Conservation (phyloP, 2,113 vertebrate genomes). For the Macaca fascicularis region DNA sequence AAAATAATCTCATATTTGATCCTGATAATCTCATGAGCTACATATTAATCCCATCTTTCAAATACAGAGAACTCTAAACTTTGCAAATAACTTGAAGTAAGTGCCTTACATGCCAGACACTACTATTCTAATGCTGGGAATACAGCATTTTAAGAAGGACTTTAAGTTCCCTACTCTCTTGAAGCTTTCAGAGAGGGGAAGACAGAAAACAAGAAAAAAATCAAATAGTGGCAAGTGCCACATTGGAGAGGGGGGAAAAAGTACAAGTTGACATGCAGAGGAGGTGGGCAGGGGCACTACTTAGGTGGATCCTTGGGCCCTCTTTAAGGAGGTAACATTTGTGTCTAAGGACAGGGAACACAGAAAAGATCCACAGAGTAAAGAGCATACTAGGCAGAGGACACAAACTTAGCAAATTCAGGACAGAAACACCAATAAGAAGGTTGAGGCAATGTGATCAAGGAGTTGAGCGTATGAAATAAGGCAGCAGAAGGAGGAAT, state of each 20-base stretch:
- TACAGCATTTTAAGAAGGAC: background rate
- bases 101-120: background rate
- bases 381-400: background rate
- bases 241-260: background rate
- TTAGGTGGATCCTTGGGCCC: background rate
- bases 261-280: background rate
- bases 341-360: background rate
- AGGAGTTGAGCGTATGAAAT: background rate
- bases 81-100: background rate
- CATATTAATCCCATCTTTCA: background rate
- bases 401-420: background rate
- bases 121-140: background rate
- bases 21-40: background rate
- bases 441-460: background rate
- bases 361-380: background rate
- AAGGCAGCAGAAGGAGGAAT: background rate
- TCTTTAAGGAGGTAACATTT: background rate
- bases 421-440: background rate
- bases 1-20: background rate
- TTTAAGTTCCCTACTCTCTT: background rate
- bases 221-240: background rate
- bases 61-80: background rate
- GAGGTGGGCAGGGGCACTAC: background rate
- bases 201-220: background rate
- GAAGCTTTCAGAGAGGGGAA: background rate